phyloP scores from a whole-genome alignment of 2,113 vertebrate genomes.

The Panthera tigris region DNA sequence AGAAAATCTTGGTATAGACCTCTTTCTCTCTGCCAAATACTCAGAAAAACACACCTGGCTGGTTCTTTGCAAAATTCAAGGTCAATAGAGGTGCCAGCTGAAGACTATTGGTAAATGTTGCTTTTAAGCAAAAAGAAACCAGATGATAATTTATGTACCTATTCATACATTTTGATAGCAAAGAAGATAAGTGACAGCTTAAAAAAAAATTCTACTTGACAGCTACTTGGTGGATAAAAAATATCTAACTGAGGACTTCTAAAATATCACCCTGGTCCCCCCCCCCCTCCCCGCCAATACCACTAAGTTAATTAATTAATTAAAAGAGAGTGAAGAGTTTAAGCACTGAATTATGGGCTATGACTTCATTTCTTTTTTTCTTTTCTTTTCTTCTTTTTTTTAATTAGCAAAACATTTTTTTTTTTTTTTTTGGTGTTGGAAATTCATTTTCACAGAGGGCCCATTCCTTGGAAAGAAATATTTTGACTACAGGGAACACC shows the following conservation, averaged over 20 bases:
- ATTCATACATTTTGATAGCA: neutral
- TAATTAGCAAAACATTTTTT: neutral
- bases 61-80: constrained; percentile 43
- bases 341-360: neutral
- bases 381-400: neutral
- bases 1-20: neutral
- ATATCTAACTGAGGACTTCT: neutral
- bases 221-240: neutral
- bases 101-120: constrained; percentile 16
- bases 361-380: neutral
- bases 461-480: neutral
- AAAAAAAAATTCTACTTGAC: constrained; percentile 33
- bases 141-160: neutral
- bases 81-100: neutral
- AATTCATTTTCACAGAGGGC: neutral
- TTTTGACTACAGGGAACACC: neutral
- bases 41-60: constrained; percentile 22
- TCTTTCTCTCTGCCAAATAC: neutral
- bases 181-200: constrained; percentile 59
- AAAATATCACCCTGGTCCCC: neutral
- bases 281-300: accelerated
- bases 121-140: constrained; percentile 57
- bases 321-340: neutral
- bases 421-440: neutral
- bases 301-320: neutral